Evolutionary conservation across 2,888 invertebrate genomes (phyloP).

Genomic region (Diarsia mendica): DNA sequence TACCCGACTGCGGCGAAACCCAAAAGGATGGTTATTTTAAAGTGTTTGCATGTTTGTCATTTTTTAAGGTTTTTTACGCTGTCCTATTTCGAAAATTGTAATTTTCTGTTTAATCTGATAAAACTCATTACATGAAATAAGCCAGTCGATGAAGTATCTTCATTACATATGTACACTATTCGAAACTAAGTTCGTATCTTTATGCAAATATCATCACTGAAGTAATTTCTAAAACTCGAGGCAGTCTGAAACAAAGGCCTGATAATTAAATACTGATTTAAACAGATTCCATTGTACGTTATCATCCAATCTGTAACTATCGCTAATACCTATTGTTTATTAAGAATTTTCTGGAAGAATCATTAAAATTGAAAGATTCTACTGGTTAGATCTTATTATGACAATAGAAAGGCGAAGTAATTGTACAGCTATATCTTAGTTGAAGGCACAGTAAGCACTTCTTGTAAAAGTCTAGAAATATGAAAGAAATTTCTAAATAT

Average conservation of each 20-base stretch:
- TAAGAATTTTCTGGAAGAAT: not conserved
- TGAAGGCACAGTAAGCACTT: slow-evolving; percentile 10
- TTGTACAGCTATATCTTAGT: slow-evolving; percentile 1
- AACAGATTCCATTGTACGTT: slow-evolving; percentile 9
- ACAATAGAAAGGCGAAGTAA: slow-evolving; percentile 4
- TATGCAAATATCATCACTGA: not conserved
- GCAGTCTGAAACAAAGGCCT: not conserved
- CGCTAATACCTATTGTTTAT: not conserved
- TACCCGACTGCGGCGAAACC: too few relatives aligned
- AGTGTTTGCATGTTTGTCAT: not conserved
- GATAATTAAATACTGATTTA: slow-evolving; percentile 11
- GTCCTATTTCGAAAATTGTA: not conserved
- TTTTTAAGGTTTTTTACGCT: not conserved
- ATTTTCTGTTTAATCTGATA: not conserved
- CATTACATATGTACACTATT: not conserved
- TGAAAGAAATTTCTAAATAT: slow-evolving; percentile 7
- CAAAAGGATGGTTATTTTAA: not conserved
- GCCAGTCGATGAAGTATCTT: not conserved
- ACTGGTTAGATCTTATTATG: slow-evolving; percentile 9
- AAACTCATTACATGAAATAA: too few relatives aligned
- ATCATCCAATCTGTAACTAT: not conserved
- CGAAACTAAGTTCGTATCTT: not conserved
- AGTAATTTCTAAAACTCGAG: not conserved
- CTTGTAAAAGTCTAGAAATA: slow-evolving; percentile 26
- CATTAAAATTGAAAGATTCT: not conserved